Base-by-base conservation (phyloP, 2,888 invertebrate genomes). In the Dugesia japonica region DNA sequence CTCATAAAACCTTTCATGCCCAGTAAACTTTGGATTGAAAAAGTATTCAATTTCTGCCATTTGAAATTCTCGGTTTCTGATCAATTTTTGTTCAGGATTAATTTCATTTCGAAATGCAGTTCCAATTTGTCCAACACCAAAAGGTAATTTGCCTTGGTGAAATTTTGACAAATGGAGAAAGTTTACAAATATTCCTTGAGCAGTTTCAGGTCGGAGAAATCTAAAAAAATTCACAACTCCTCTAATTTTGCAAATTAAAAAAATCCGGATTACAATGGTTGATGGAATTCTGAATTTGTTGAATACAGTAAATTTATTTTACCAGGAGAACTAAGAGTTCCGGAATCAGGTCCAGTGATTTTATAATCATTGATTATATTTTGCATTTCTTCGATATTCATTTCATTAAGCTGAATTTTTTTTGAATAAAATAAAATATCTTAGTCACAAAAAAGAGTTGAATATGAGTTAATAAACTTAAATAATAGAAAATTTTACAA, bases 301-400 rank as follows among this genome's bases (percentile, higher is more conserved):
- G 4, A n/a, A 56, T 9, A 56, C 23, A 56, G 17, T 56, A 56
- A 56, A 56, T 56, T 56, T 1, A 56, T 13, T 56, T 56, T 56
- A 9, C 9, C 56, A n/a, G 23, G 56, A 1, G 4, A 4, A n/a
- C 56, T 20, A 56, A 56, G 56, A 56, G 7, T 13, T 56, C 56
- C 56, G 1, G n/a, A 20, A 56, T 56, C 56, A 4, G 98, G 98
- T 0, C 95, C 94, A 82, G 92, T 94, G 88, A 99, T 94, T 78
- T 90, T 87, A 83, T 89, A 97, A 82, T 91, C 90, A 79, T 87
- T 86, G 86, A 99, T 87, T n/a, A 94, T 87, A 9, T 86, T 88
- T 74, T 89, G 88, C 92, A 97, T 92, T 83, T 95, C 92, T 80
- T 89, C 88, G 84, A 92, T 91, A 78, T 88, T 90, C 89, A 93